Evolutionary conservation across 2,888 invertebrate species (phyloP).

Genomic region (Hirtodrosophila trivittata): DNA sequence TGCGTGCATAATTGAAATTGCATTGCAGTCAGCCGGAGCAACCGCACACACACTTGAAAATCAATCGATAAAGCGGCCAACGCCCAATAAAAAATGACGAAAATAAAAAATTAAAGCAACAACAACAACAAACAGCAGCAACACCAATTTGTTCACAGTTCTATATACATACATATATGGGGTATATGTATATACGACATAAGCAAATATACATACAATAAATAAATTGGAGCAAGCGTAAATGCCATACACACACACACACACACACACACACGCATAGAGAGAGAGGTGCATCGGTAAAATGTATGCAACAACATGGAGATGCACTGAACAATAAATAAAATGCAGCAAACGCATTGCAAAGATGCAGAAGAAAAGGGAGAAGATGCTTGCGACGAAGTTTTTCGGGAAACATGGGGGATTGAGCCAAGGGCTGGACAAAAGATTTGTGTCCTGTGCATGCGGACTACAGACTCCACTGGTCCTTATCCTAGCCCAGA

Average conservation of each 20-base stretch:
- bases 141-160: conserved; percentile 66
- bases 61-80: conserved; percentile 71
- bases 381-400: conserved; percentile 33
- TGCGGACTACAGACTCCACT: conserved; percentile 13
- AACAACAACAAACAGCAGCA: conserved; percentile 38
- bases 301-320: conserved; percentile 62
- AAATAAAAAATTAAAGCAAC: conserved; percentile 35
- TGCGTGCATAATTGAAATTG: conserved; percentile 75
- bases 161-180: conserved; percentile 47
- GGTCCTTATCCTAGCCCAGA: background rate
- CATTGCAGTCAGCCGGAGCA: conserved; percentile 44
- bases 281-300: conserved; percentile 53
- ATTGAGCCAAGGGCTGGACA: conserved; percentile 41
- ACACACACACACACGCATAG: conserved; percentile 12
- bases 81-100: conserved; percentile 69
- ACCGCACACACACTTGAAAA: conserved; percentile 52
- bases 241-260: conserved; percentile 57
- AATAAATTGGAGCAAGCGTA: conserved; percentile 77
- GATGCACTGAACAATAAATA: conserved; percentile 72
- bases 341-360: conserved; percentile 72
- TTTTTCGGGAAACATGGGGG: conserved; percentile 4
- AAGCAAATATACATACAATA: conserved; percentile 74
- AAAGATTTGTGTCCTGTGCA: conserved; percentile 16
- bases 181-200: conserved; percentile 42
- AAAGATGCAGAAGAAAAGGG: conserved; percentile 48